Evolutionary conservation across 53 echinoderm and acorn worm species (phyloP).

Genomic region (Paelopatides confundens): DNA sequence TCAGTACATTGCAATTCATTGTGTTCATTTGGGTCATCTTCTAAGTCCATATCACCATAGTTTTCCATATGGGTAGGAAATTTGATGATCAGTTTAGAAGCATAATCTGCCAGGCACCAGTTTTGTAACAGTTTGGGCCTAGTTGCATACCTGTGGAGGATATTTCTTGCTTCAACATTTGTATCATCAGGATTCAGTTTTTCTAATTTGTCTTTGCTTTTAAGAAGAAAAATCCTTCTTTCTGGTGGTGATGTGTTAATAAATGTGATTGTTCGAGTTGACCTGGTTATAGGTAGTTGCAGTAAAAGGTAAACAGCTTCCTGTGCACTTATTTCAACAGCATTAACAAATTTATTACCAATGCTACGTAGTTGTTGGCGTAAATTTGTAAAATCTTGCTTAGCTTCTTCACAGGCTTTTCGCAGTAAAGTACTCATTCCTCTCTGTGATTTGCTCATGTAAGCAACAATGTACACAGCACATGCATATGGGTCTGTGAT

Average conservation of each 20-base stretch:
- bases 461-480: constrained; percentile 59
- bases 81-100: constrained; percentile 22
- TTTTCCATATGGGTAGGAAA: constrained; percentile 29
- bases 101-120: constrained; percentile 42
- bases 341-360: constrained; percentile 60
- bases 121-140: constrained; percentile 27
- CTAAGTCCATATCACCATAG: constrained; percentile 46
- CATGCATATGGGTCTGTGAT: constrained; percentile 43
- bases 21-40: constrained; percentile 56
- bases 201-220: not conserved
- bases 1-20: too few relatives aligned
- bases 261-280: constrained; percentile 35
- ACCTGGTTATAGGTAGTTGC: constrained; percentile 28
- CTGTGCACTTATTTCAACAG: constrained; percentile 69
- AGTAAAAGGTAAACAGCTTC: constrained; percentile 56
- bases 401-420: constrained; percentile 54
- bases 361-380: constrained; percentile 36
- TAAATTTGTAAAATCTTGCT: constrained; percentile 46
- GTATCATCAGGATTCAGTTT: not conserved
- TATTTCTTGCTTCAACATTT: constrained; percentile 4
- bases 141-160: not conserved
- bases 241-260: constrained; percentile 46
- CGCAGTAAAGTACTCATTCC: constrained; percentile 58
- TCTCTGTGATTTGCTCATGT: constrained; percentile 54
- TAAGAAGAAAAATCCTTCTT: constrained; percentile 32